Evolutionary conservation across 2,888 invertebrate genomes (phyloP).

Genomic region (Macrosiphum euphorbiae): DNA sequence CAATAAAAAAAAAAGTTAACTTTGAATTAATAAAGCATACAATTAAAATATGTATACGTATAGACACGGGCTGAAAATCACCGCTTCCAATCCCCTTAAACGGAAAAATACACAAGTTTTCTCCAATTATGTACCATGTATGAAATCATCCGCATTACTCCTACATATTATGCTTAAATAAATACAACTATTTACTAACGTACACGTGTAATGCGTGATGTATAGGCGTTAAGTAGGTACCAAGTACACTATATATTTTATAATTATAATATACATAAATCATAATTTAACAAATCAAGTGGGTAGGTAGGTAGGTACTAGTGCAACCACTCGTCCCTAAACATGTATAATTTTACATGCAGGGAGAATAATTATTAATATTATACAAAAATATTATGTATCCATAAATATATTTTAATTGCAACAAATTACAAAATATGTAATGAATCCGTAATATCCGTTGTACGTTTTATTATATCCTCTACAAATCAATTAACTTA

Average conservation of each 20-base stretch:
- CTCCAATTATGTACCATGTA: neutral
- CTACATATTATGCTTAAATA: neutral
- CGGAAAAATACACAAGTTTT: neutral
- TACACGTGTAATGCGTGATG: neutral
- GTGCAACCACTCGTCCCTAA: neutral
- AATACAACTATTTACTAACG: neutral
- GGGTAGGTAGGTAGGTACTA: neutral
- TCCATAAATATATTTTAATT: neutral
- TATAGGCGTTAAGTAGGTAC: neutral
- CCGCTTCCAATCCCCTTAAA: neutral
- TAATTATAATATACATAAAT: conserved; percentile 12
- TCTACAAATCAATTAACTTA: neutral
- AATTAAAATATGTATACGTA: too few species aligned
- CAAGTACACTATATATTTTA: neutral
- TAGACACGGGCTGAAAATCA: too few species aligned
- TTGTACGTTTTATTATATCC: neutral
- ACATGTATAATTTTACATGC: neutral
- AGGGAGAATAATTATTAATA: neutral
- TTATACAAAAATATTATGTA: neutral
- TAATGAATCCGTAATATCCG: neutral
- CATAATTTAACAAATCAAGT: neutral
- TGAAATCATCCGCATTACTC: neutral
- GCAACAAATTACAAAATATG: neutral
- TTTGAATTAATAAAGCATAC: too few species aligned
- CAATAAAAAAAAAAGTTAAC: too few species aligned